Percentiles rank a stretch among this genome's conserved stretches.
phyloP scores from a whole-genome alignment of 1,140 invertebrate species.

The Glossosoma conforme region DNA sequence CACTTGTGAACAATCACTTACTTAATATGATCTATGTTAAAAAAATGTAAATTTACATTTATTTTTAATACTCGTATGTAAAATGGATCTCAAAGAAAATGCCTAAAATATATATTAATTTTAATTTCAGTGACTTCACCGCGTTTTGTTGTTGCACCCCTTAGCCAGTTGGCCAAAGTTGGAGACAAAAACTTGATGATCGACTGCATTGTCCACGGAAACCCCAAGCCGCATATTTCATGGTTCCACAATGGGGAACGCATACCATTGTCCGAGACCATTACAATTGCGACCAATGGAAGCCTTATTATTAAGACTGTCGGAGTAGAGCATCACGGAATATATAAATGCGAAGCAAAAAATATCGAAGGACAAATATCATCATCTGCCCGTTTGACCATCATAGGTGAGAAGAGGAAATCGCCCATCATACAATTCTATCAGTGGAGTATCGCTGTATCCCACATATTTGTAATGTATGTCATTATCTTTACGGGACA shows the following conservation, averaged over 20 bases:
- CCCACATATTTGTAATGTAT: too few species aligned
- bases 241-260: slow-evolving; percentile 66
- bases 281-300: slow-evolving; percentile 55
- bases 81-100: too few species aligned
- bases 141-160: slow-evolving; percentile 30
- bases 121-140: slow-evolving; percentile 34
- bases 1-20: too few species aligned
- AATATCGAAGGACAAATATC: slow-evolving; percentile 62
- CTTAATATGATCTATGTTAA: too few species aligned
- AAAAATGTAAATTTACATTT: too few species aligned
- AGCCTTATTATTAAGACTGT: slow-evolving; percentile 60
- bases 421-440: too few species aligned
- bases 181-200: slow-evolving; percentile 44
- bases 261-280: slow-evolving; percentile 49
- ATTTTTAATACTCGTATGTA: too few species aligned
- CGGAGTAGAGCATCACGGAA: slow-evolving; percentile 57
- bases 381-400: slow-evolving; percentile 58
- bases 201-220: slow-evolving; percentile 61
- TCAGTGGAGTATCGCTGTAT: too few species aligned
- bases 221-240: slow-evolving; percentile 59
- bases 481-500: too few species aligned
- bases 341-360: slow-evolving; percentile 67
- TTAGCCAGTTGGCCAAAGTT: slow-evolving; percentile 2
- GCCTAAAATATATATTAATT: slow-evolving; percentile 24
- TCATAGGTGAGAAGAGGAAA: slow-evolving; percentile 70